Evolutionary conservation across 2,113 vertebrate genomes (phyloP).

Genomic region (Peromyscus maniculatus): DNA sequence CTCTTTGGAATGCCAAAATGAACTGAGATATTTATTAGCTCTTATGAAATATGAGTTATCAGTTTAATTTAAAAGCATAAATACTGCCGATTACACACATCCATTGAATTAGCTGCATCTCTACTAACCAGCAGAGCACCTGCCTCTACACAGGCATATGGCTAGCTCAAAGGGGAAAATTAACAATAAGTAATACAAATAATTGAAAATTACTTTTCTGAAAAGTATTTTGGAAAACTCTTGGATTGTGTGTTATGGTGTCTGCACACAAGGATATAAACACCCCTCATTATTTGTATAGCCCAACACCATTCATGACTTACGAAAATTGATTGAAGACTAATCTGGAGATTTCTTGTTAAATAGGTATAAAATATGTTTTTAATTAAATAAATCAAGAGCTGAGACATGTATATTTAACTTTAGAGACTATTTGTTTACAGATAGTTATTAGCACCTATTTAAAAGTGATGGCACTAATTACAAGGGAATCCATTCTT

Average conservation of each 20-base stretch:
- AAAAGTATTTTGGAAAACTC: not conserved
- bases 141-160: not conserved
- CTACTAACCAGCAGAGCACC: not conserved
- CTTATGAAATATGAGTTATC: conserved; percentile 50
- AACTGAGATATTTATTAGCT: conserved; percentile 56
- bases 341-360: not conserved
- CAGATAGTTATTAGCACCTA: not conserved
- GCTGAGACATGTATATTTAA: not conserved
- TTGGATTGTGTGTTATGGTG: not conserved
- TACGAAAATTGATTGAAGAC: not conserved
- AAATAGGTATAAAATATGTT: not conserved
- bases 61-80: conserved; percentile 64
- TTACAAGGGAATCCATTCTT: conserved; percentile 62
- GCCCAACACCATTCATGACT: not conserved
- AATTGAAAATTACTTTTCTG: not conserved
- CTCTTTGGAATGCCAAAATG: conserved; percentile 38
- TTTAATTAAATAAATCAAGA: conserved; percentile 14
- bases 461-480: conserved; percentile 57
- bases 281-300: not conserved
- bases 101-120: conserved; percentile 8
- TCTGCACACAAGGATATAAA: not conserved
- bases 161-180: not conserved
- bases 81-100: conserved; percentile 22
- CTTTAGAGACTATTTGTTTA: conserved; percentile 62
- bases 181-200: not conserved